A percentile compares a stretch with the other conserved stretches of the same genome.
Evolutionary conservation across 92 coral and sea anemone species (phyloP).

Genomic region (Palythoa caribaeorum): DNA sequence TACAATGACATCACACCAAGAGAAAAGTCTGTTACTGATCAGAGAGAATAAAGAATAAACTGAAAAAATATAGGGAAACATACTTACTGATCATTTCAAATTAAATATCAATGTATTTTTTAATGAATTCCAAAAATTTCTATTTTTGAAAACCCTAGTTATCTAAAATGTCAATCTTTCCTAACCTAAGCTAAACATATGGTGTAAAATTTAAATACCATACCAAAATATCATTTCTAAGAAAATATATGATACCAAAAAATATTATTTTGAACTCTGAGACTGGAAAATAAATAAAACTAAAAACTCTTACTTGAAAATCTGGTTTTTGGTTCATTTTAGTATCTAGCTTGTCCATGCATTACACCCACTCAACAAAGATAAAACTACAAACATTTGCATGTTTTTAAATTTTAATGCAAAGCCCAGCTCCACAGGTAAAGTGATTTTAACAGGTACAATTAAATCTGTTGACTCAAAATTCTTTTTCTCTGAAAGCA

Average conservation of each 20-base stretch:
- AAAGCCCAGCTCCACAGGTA: conserved; percentile 41
- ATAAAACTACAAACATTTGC: conserved; percentile 48
- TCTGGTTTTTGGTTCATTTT: conserved; percentile 20
- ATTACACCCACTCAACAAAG: conserved; percentile 35
- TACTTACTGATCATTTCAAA: not conserved
- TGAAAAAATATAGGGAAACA: not conserved
- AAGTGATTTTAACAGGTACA: conserved; percentile 35
- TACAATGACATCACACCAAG: conserved; percentile 28
- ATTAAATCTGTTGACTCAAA: conserved; percentile 18
- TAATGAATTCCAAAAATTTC: not conserved
- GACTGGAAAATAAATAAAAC: not conserved
- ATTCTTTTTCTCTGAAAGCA: not conserved
- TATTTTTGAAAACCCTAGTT: not conserved
- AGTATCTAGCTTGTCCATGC: conserved; percentile 17
- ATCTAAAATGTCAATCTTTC: conserved; percentile 15
- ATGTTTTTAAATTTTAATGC: conserved; percentile 44
- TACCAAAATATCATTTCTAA: not conserved
- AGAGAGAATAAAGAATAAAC: not conserved
- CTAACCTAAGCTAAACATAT: conserved; percentile 32
- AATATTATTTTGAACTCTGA: not conserved
- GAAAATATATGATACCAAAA: not conserved
- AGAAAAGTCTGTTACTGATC: conserved; percentile 15
- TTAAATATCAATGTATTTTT: not conserved
- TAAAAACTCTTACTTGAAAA: conserved; percentile 36
- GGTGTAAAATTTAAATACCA: conserved; percentile 1